A percentile compares a stretch with the other conserved stretches of the same genome.
phyloP scores from a whole-genome alignment of 2,113 vertebrate species.

The Aegotheles bennettii region DNA sequence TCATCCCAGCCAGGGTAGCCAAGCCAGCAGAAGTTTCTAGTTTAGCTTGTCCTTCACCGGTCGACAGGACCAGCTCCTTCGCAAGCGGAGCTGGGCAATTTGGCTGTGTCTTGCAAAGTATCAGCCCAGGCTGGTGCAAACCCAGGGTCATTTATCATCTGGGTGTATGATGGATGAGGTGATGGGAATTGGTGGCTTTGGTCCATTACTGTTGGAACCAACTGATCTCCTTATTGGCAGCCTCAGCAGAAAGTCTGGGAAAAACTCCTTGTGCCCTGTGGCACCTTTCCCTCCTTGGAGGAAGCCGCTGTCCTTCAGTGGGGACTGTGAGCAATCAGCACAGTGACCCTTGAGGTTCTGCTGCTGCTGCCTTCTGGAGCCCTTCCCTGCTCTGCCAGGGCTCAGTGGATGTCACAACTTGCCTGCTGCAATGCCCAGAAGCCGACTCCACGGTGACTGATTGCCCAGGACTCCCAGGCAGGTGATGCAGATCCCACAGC shows the following conservation, averaged over 20 bases:
- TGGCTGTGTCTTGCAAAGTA: not conserved
- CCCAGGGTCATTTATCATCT: not conserved
- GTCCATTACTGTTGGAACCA: slow-evolving; percentile 35
- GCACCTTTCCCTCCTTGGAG: not conserved
- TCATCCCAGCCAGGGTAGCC: not conserved
- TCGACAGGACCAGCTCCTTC: not conserved
- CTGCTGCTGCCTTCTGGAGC: not conserved
- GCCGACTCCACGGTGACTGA: not conserved
- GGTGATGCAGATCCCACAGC: not conserved
- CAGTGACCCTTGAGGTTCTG: not conserved
- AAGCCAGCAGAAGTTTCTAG: not conserved
- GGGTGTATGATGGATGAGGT: slow-evolving; percentile 34
- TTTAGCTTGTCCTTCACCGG: not conserved
- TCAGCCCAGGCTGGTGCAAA: not conserved
- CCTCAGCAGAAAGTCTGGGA: not conserved
- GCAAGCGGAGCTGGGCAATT: not conserved
- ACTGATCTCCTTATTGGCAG: slow-evolving; percentile 16
- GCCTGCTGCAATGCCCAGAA: not conserved
- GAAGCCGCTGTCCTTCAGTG: not conserved
- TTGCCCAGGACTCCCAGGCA: not conserved
- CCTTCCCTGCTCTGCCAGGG: not conserved
- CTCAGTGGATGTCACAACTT: not conserved
- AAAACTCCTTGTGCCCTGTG: not conserved
- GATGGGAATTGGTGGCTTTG: not conserved
- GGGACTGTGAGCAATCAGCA: not conserved